Conservation (phyloP, 2,113 vertebrate genomes). For the Xiphorhynchus elegans region DNA sequence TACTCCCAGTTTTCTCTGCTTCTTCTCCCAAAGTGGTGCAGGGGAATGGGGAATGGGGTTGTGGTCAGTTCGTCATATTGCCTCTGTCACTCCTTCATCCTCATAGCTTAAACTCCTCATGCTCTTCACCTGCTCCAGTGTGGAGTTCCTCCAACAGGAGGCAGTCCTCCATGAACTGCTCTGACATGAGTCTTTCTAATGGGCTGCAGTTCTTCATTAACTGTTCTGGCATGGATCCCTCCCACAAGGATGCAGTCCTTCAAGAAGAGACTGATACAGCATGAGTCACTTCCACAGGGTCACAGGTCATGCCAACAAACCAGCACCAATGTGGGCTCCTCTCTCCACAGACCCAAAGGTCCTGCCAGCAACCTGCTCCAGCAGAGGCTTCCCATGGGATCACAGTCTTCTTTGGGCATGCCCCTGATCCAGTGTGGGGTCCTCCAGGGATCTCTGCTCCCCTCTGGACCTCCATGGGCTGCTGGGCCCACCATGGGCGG, state of each 20-base stretch:
- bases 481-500: neutral
- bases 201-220: neutral
- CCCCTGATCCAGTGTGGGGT: neutral
- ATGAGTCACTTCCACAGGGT: rapidly evolving
- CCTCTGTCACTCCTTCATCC: neutral
- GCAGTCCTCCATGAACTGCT: neutral
- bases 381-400: rapidly evolving
- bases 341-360: neutral
- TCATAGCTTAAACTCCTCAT: rapidly evolving
- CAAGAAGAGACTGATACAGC: neutral
- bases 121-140: rapidly evolving
- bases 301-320: no score
- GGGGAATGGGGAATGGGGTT: neutral
- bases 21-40: neutral
- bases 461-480: neutral
- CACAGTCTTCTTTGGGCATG: neutral
- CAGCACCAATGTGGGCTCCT: neutral
- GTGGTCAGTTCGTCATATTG: neutral
- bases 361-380: neutral
- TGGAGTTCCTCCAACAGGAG: neutral
- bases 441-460: neutral
- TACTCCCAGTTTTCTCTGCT: neutral
- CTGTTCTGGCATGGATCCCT: neutral
- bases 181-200: rapidly evolving
- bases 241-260: neutral